Base-by-base conservation (phyloP, 2,113 vertebrate species). In the Embiotoca jacksoni region DNA sequence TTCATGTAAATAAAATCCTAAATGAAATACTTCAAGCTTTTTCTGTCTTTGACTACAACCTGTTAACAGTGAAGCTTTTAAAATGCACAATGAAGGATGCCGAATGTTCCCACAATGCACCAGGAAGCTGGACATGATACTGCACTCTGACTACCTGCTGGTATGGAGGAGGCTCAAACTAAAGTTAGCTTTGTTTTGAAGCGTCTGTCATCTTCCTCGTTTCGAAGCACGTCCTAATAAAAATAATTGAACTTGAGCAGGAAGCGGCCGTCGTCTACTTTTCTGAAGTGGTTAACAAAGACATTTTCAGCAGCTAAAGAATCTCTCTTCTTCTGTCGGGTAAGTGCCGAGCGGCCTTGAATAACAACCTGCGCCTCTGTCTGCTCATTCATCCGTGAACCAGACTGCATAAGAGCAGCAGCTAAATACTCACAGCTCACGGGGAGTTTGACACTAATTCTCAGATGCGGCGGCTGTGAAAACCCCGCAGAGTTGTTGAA, bases 281-380 rank as follows among this genome's bases (percentile, higher is more conserved):
- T 14, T 2, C 1, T 69, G 62, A 82, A 70, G 68, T 55, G 72
- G 56, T 67, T 75, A 55, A 71, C 77, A 44, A 32, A 67, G 32
- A 69, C 36, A 52, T 3, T 69, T 76, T 36, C 54, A 44, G 35
- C 10, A 52, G 62, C 77, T 66, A 53, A 72, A 61, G 73, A 78
- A 35, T 49, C 66, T 30, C 32, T 41, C 49, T 36, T 63, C 52
- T 66, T 55, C 37, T 54, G 70, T 50, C 52, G n/a, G 32, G 39
- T 35, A 57, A 49, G 39, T 44, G 33, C 47, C 0, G 16, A 54
- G 68, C 2, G 50, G 84, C 85, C 81, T 86, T 88, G 81, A 82
- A 39, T 53, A 49, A 61, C 77, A 77, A 64, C 50, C 23, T 23
- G 23, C 23, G 23, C 23, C 23, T 23, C 67, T 55, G 37, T 36